Percentiles rank a stretch among this genome's conserved stretches.
These are phyloP conservation scores for Sakesphorus luctuosus DNA, from an alignment of 2,113 vertebrate genomes.

Conservation along the genomic window DNA sequence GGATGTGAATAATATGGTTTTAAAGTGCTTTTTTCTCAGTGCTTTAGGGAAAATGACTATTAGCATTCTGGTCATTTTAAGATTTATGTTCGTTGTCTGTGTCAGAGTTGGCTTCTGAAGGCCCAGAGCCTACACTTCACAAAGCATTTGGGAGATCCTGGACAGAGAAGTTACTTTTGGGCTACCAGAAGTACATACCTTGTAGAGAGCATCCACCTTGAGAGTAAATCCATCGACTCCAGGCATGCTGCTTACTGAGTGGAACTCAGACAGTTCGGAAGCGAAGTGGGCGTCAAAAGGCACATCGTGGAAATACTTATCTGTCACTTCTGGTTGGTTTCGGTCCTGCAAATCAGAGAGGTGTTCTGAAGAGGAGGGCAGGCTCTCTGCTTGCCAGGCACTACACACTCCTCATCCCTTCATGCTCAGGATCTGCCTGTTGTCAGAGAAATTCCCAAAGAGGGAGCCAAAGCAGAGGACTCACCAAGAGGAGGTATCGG, in stretches of 20 bases:
- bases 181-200: conserved; percentile 74
- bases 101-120: background rate
- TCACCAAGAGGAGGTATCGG: conserved; percentile 93
- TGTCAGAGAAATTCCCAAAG: rapidly evolving
- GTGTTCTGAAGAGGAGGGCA: background rate
- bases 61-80: too few relatives aligned
- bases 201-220: conserved; percentile 96
- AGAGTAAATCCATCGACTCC: conserved; percentile 96
- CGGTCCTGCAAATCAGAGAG: conserved; percentile 82
- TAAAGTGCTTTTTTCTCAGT: too few relatives aligned
- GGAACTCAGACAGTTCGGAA: conserved; percentile 85
- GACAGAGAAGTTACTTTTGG: background rate
- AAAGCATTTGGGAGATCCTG: background rate
- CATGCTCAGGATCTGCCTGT: rapidly evolving
- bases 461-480: background rate
- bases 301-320: conserved; percentile 92
- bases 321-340: conserved; percentile 91
- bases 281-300: conserved; percentile 94
- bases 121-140: background rate
- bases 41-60: too few relatives aligned
- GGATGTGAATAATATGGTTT: too few relatives aligned
- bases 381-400: background rate
- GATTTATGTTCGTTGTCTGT: background rate
- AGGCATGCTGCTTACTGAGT: conserved; percentile 84
- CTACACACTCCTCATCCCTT: background rate